Conservation (phyloP, 2,113 vertebrate species). For the Baryphthengus martii region DNA sequence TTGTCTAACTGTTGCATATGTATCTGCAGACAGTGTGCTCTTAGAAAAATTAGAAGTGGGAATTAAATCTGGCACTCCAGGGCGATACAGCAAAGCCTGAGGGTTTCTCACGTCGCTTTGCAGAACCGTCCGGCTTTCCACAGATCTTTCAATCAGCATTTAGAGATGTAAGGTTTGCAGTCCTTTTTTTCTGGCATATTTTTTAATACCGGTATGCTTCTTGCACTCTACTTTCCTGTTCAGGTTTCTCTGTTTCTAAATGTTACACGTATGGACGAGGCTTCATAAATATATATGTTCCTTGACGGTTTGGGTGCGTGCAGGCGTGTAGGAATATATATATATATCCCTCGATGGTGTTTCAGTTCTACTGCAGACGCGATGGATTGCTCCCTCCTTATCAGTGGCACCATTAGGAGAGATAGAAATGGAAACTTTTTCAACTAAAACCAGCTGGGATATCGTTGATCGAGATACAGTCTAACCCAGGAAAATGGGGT, state of each 20-base stretch:
- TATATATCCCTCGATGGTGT: slow-evolving; percentile 19
- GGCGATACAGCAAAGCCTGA: not conserved
- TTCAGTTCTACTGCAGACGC: not conserved
- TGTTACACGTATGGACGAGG: not conserved
- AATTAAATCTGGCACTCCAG: not conserved
- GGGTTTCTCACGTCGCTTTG: not conserved
- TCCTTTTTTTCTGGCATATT: not conserved
- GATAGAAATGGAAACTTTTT: slow-evolving; percentile 62
- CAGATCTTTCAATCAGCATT: not conserved
- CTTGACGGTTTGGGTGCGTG: slow-evolving; percentile 1
- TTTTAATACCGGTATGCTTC: not conserved
- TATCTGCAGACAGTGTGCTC: not conserved
- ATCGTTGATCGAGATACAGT: slow-evolving; percentile 46
- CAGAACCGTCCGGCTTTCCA: not conserved
- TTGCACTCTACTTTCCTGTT: not conserved
- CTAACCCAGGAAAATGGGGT: not conserved
- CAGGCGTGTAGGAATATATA: not conserved
- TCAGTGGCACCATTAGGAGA: slow-evolving; percentile 46
- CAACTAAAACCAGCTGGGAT: slow-evolving; percentile 58
- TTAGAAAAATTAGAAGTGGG: not conserved
- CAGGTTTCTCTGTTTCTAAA: not conserved
- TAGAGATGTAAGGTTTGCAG: not conserved
- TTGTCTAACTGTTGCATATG: not conserved
- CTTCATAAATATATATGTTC: slow-evolving; percentile 43
- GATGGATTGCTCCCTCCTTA: slow-evolving; percentile 43